phyloP scores from a whole-genome alignment of 2,888 invertebrate genomes.

The Bombyx huttoni region DNA sequence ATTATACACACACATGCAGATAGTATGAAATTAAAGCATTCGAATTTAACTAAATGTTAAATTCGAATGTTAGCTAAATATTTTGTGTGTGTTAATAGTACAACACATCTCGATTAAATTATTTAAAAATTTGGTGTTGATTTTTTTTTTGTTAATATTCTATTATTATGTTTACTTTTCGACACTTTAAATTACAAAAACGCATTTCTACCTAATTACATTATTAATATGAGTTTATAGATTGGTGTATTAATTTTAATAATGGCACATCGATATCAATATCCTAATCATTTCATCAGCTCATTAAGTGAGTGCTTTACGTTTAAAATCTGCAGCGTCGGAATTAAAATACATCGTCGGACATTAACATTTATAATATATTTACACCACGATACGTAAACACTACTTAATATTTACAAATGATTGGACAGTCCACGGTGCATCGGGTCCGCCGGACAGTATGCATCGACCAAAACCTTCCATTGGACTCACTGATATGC shows the following conservation, averaged over 20 bases:
- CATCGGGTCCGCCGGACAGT: neutral
- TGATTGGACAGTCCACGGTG: neutral
- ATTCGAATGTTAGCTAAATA: no score
- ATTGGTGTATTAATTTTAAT: conserved; percentile 6
- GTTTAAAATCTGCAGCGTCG: neutral
- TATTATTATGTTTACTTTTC: neutral
- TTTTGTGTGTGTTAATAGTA: no score
- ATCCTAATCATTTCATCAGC: conserved; percentile 11
- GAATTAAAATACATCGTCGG: neutral
- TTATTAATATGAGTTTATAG: neutral
- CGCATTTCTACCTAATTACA: neutral
- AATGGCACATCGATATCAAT: conserved; percentile 5
- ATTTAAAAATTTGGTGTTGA: neutral
- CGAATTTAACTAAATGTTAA: no score
- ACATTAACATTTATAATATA: neutral
- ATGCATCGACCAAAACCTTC: neutral
- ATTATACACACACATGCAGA: no score
- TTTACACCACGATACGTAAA: neutral
- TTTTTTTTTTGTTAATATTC: neutral
- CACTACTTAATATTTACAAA: neutral
- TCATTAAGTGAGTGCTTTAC: neutral
- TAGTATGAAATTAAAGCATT: no score
- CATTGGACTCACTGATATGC: neutral
- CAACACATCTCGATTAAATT: no score
- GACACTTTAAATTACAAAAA: neutral